Percentiles rank a stretch among this genome's conserved stretches.
These are phyloP conservation scores for Tetraneura akinire DNA, from an alignment of 1,140 invertebrate species.

Conservation along the genomic window DNA sequence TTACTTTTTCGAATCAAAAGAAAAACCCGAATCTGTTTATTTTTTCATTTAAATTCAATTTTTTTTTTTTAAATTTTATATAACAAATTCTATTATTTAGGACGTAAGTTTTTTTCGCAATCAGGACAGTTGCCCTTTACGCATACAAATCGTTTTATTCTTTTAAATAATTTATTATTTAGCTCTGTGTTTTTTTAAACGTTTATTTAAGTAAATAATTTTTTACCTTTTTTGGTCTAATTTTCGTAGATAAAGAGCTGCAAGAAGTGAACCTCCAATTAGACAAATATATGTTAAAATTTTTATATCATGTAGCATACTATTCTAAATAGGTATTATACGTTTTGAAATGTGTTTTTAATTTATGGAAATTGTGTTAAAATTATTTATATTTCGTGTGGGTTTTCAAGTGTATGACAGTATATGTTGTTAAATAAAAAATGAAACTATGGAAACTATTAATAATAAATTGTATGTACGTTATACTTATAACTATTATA, in stretches of 20 bases:
- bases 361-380: not conserved
- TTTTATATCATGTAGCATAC: not conserved
- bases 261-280: not conserved
- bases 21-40: too few species aligned
- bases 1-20: too few species aligned
- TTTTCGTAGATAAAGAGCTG: not conserved
- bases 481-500: slow-evolving; percentile 3
- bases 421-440: not conserved
- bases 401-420: not conserved
- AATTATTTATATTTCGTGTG: not conserved
- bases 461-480: not conserved
- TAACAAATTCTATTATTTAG: not conserved
- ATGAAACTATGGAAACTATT: slow-evolving; percentile 10
- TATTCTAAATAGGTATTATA: not conserved
- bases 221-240: slow-evolving; percentile 16
- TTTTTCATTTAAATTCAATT: too few species aligned
- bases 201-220: not conserved
- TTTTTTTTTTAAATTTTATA: too few species aligned
- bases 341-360: not conserved
- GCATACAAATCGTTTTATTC: not conserved
- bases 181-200: too few species aligned
- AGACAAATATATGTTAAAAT: not conserved
- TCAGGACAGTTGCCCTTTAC: not conserved
- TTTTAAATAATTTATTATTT: not conserved
- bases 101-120: not conserved